A percentile compares a stretch with the other conserved stretches of the same genome.
These are phyloP conservation scores for Clinocottus analis DNA, from an alignment of 2,113 vertebrate genomes.

Conservation along the genomic window DNA sequence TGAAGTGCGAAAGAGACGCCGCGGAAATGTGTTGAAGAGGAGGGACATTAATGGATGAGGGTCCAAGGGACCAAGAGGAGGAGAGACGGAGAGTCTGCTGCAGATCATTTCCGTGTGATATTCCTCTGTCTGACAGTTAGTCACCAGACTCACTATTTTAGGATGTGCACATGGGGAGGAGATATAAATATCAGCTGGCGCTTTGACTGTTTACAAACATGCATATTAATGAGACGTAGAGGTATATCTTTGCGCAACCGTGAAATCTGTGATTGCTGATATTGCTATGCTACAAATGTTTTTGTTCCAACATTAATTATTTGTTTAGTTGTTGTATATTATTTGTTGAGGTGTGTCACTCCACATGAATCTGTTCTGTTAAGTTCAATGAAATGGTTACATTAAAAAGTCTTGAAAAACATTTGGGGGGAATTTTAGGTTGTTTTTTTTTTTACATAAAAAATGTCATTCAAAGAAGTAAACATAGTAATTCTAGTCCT, in stretches of 20 bases:
- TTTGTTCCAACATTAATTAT: not conserved
- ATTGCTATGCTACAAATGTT: not conserved
- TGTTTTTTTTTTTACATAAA: not conserved
- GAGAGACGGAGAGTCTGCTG: conserved; percentile 9
- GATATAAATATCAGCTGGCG: not conserved
- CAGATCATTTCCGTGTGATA: conserved; percentile 33
- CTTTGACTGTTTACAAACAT: not conserved
- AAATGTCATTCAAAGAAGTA: not conserved
- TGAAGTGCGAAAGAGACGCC: conserved; percentile 8
- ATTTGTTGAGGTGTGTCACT: too few relatives aligned
- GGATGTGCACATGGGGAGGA: not conserved
- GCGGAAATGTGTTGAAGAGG: conserved; percentile 31
- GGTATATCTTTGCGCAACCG: not conserved
- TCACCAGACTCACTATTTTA: conserved; percentile 42
- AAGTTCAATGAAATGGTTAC: too few relatives aligned
- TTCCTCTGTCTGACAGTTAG: conserved; percentile 38
- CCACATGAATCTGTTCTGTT: not conserved
- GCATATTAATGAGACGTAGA: not conserved
- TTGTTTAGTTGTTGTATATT: not conserved
- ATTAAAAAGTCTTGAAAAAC: not conserved
- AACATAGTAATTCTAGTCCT: not conserved
- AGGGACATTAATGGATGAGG: conserved; percentile 30
- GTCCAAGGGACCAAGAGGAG: conserved; percentile 38
- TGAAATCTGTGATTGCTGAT: not conserved
- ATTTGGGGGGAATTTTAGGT: too few relatives aligned